Percentiles rank a stretch among this genome's conserved stretches.
phyloP scores from a whole-genome alignment of 1,140 invertebrate species.

The Epicauta chinensis region DNA sequence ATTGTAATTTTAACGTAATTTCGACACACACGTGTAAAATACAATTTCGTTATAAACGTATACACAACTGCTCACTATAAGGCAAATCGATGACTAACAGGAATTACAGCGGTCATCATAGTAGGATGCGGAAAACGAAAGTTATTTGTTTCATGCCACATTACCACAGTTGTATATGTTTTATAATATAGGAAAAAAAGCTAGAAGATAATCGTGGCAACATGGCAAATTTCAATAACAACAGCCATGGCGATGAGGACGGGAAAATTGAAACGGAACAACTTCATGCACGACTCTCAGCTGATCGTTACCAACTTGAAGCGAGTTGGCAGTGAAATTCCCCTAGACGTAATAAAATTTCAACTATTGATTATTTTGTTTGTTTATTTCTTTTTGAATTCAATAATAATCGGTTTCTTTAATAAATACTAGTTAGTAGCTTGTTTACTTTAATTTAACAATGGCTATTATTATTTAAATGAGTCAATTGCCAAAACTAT shows the following conservation, averaged over 20 bases:
- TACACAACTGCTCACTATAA: slow-evolving; percentile 13
- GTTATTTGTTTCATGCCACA: slow-evolving; percentile 7
- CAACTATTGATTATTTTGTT: no score
- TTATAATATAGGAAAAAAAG: background rate
- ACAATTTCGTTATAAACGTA: slow-evolving; percentile 10
- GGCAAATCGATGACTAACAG: slow-evolving; percentile 25
- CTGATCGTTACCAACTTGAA: slow-evolving; percentile 23
- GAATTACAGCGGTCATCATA: slow-evolving; percentile 8
- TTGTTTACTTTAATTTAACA: no score
- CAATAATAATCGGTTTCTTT: no score
- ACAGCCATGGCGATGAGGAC: slow-evolving; percentile 10
- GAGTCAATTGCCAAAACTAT: no score
- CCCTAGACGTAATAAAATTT: no score
- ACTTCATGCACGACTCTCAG: slow-evolving; percentile 5
- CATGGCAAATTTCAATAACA: background rate
- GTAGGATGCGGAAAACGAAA: slow-evolving; percentile 12
- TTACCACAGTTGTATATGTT: no score
- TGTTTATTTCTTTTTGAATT: no score
- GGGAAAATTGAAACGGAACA: background rate
- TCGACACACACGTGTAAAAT: slow-evolving; percentile 11
- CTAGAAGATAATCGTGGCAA: slow-evolving; percentile 7
- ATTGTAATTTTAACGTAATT: background rate
- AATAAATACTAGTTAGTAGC: no score
- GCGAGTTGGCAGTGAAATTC: no score
- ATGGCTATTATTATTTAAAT: no score